phyloP scores from a whole-genome alignment of 2,888 invertebrate genomes.

The Frankliniella intonsa region DNA sequence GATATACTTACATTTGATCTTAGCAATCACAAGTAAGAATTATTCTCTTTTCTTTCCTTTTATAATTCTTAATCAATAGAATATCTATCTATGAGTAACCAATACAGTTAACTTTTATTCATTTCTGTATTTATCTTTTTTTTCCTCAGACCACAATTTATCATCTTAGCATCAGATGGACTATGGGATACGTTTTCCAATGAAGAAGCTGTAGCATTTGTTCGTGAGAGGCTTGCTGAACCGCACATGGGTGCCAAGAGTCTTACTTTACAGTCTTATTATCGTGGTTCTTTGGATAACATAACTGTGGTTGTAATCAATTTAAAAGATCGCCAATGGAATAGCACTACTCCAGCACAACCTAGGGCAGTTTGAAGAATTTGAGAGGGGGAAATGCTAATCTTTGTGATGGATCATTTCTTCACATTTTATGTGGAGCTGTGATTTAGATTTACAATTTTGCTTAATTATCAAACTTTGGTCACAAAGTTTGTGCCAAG shows the following conservation, averaged over 20 bases:
- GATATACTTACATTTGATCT: slow-evolving; percentile 90
- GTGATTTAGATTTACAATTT: not conserved
- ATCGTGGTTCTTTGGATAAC: slow-evolving; percentile 90
- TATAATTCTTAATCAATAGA: not conserved
- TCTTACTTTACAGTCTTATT: slow-evolving; percentile 83
- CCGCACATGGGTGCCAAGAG: slow-evolving; percentile 88
- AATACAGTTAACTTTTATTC: not conserved
- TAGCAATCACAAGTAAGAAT: slow-evolving; percentile 60
- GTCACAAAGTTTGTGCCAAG: too few relatives aligned
- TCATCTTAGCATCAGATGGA: slow-evolving; percentile 91
- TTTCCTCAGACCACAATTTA: slow-evolving; percentile 63
- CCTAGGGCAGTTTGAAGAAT: not conserved
- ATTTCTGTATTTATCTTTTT: too few relatives aligned
- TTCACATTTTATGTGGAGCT: not conserved
- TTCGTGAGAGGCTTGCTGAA: slow-evolving; percentile 79
- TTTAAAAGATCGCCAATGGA: slow-evolving; percentile 55
- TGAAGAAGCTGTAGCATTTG: slow-evolving; percentile 87
- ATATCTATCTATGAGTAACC: not conserved
- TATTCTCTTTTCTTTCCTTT: not conserved
- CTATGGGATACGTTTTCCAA: slow-evolving; percentile 95
- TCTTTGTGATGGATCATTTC: too few relatives aligned
- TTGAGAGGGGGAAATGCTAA: not conserved
- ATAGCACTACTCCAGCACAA: not conserved
- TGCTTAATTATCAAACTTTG: not conserved
- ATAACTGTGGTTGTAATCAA: slow-evolving; percentile 90